Percentiles rank a stretch among this genome's conserved stretches.
phyloP scores from a whole-genome alignment of 1,140 invertebrate genomes.

The Trinorchestia longiramus region DNA sequence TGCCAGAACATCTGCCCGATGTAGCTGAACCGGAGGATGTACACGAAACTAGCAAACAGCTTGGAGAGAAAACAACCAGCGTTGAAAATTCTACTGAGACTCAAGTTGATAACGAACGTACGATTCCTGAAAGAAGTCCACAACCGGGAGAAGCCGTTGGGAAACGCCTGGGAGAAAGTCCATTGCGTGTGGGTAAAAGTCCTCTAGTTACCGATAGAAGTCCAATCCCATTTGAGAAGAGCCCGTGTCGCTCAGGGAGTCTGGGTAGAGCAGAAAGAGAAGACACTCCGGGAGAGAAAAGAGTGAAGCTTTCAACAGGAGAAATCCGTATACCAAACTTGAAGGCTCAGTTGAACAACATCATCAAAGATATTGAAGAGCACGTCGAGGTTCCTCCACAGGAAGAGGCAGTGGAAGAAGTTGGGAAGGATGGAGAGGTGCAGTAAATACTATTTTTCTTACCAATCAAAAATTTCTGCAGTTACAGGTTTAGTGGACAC shows the following conservation, averaged over 20 bases:
- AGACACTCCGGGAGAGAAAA: not conserved
- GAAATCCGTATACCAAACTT: conserved; percentile 11
- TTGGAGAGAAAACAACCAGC: not conserved
- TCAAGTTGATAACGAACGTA: not conserved
- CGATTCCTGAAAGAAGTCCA: not conserved
- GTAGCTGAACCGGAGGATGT: not conserved
- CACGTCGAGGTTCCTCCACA: not conserved
- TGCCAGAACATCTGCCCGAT: not conserved
- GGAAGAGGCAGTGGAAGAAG: not conserved
- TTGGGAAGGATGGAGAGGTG: conserved; percentile 9
- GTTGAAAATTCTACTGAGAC: not conserved
- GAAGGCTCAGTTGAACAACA: conserved; percentile 38
- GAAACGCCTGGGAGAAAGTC: not conserved
- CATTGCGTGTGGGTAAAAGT: not conserved
- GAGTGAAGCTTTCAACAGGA: not conserved
- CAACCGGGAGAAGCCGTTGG: not conserved
- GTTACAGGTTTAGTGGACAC: too few species aligned
- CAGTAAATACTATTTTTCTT: not conserved
- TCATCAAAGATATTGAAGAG: conserved; percentile 25
- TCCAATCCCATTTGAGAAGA: not conserved
- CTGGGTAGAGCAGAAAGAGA: not conserved
- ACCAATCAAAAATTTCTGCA: too few species aligned
- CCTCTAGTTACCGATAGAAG: not conserved
- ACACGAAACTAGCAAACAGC: not conserved
- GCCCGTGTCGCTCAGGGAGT: not conserved